Percentiles rank a stretch among this genome's conserved stretches.
Evolutionary conservation across 2,113 vertebrate genomes (phyloP).

Genomic region (Petroica traversi): DNA sequence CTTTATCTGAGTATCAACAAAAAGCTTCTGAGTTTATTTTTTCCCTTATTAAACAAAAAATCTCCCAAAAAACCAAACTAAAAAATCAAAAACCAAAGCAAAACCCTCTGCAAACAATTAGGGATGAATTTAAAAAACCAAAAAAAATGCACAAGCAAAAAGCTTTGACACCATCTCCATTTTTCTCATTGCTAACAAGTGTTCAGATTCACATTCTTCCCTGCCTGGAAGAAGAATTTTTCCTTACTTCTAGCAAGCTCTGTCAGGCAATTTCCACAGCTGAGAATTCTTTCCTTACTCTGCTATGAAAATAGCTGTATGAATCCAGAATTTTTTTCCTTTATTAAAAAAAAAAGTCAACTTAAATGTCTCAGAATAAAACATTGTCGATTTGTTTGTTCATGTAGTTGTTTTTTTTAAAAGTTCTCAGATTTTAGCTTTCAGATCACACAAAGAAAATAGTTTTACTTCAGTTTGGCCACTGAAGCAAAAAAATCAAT

Average conservation of each 20-base stretch:
- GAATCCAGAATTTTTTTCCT: neutral
- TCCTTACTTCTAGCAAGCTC: neutral
- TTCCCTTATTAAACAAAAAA: neutral
- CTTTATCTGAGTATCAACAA: neutral
- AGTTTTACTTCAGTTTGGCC: conserved; percentile 12
- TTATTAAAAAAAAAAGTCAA: neutral
- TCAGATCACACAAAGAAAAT: neutral
- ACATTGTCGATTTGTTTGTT: neutral
- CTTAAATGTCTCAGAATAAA: neutral
- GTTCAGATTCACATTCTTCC: neutral
- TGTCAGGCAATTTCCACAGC: neutral
- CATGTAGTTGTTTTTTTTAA: neutral
- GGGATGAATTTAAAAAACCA: neutral
- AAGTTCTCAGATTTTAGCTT: neutral
- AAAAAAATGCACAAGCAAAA: neutral
- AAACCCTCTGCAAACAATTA: neutral
- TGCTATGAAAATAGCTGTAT: neutral
- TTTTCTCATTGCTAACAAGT: neutral
- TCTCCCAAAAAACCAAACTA: neutral
- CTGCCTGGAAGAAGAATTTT: neutral
- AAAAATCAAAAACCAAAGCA: neutral
- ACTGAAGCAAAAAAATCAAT: conserved; percentile 32
- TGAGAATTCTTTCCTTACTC: neutral
- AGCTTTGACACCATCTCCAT: neutral
- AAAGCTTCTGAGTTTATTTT: neutral